Percentiles rank a stretch among this genome's conserved stretches.
These are phyloP conservation scores for Trichechus manatus DNA, from an alignment of 2,113 vertebrate genomes.

Conservation along the genomic window DNA sequence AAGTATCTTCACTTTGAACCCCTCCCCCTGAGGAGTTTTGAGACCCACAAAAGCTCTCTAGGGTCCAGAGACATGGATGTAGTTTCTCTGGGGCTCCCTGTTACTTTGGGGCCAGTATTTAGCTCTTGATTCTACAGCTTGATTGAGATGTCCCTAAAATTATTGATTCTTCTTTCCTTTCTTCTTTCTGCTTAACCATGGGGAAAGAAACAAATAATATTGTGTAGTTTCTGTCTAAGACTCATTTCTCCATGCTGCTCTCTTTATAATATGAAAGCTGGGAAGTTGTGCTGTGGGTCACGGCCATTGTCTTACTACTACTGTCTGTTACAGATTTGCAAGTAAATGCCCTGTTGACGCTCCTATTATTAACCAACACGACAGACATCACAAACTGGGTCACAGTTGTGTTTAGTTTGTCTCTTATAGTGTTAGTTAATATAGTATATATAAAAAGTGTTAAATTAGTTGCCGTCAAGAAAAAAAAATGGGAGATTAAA, in stretches of 20 bases:
- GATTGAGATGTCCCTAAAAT: background rate
- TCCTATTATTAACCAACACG: background rate
- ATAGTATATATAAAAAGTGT: background rate
- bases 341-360: background rate
- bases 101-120: conserved; percentile 20
- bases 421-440: background rate
- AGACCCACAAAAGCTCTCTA: background rate
- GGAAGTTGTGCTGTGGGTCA: background rate
- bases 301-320: background rate
- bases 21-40: background rate
- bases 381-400: background rate
- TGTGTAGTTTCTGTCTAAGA: background rate
- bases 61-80: background rate
- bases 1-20: background rate
- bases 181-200: background rate
- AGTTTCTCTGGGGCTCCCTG: background rate
- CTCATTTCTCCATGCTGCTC: background rate
- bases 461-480: conserved; percentile 19
- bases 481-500: background rate
- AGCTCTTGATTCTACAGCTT: background rate
- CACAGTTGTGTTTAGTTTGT: background rate
- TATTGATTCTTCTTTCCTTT: background rate
- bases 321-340: background rate
- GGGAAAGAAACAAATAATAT: background rate
- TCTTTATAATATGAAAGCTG: background rate